These are phyloP conservation scores for Macroglossus sobrinus DNA, from an alignment of 2,113 vertebrate species.

Conservation along the genomic window DNA sequence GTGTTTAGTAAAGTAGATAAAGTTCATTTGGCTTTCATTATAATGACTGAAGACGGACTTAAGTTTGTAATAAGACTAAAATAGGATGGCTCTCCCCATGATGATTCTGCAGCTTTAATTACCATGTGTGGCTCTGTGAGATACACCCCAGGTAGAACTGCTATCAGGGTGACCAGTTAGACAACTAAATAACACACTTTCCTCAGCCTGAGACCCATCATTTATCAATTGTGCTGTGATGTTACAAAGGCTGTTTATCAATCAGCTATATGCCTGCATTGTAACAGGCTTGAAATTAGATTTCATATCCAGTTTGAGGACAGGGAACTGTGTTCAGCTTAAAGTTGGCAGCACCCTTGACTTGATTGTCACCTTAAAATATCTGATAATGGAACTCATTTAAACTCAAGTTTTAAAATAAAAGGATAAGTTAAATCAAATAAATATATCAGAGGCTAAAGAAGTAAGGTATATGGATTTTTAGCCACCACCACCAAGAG, in stretches of 20 bases:
- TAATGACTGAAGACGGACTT: conserved; percentile 44
- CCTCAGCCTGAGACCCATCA: background rate
- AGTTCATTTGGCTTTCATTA: conserved; percentile 31
- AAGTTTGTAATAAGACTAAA: conserved; percentile 45
- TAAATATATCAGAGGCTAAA: conserved; percentile 12
- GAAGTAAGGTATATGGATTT: conserved; percentile 25
- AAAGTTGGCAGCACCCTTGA: conserved; percentile 46
- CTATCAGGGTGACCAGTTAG: conserved; percentile 41
- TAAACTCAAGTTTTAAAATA: conserved; percentile 62
- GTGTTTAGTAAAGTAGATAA: conserved; percentile 30
- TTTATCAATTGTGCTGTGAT: background rate
- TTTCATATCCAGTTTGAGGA: background rate
- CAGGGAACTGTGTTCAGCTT: background rate
- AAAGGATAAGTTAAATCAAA: conserved; percentile 51
- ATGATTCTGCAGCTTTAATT: conserved; percentile 46
- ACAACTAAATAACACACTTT: conserved; percentile 40
- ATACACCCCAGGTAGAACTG: conserved; percentile 12
- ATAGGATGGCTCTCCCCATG: background rate
- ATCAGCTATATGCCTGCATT: conserved; percentile 26
- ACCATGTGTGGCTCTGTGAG: background rate
- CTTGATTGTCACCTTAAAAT: conserved; percentile 60
- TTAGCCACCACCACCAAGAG: conserved; percentile 44
- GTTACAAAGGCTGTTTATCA: conserved; percentile 43
- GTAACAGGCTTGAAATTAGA: conserved; percentile 26
- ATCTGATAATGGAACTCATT: conserved; percentile 57